Evolutionary conservation across 1,140 invertebrate genomes (phyloP).

Genomic region (Drosophila ironensis): DNA sequence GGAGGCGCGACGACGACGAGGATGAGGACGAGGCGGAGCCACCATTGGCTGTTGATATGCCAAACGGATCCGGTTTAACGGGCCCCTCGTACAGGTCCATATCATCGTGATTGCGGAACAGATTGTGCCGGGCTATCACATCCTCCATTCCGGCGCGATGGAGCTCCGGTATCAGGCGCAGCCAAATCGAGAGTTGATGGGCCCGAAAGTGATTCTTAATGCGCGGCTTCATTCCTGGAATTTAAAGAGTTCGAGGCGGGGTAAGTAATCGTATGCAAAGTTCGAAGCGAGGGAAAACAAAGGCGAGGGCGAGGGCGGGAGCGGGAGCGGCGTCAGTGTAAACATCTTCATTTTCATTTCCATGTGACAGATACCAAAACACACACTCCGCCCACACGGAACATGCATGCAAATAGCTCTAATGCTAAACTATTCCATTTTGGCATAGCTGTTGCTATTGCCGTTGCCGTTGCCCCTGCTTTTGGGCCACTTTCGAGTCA

Average conservation of each 20-base stretch:
- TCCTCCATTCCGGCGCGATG: constrained; percentile 94
- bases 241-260: constrained; percentile 32
- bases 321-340: constrained; percentile 19
- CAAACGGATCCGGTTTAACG: constrained; percentile 89
- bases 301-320: constrained; percentile 12
- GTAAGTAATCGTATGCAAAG: background rate
- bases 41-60: constrained; percentile 32
- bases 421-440: constrained; percentile 54
- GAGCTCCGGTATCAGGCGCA: constrained; percentile 95
- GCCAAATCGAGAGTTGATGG: constrained; percentile 96
- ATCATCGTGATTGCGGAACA: constrained; percentile 92
- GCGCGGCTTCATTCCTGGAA: constrained; percentile 91
- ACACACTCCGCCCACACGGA: constrained; percentile 27
- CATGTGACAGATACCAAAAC: constrained; percentile 35
- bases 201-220: constrained; percentile 97
- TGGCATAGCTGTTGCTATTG: constrained; percentile 17
- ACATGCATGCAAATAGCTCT: constrained; percentile 60
- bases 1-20: constrained; percentile 82
- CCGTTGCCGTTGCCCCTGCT: too few species aligned
- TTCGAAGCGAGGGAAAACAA: background rate
- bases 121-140: constrained; percentile 91
- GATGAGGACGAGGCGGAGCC: constrained; percentile 42
- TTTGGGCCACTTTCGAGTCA: constrained; percentile 48
- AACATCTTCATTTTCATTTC: constrained; percentile 58
- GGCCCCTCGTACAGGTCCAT: constrained; percentile 91